Base-by-base conservation (phyloP, 2,888 invertebrate genomes). In the Stenotaenia linearis region DNA sequence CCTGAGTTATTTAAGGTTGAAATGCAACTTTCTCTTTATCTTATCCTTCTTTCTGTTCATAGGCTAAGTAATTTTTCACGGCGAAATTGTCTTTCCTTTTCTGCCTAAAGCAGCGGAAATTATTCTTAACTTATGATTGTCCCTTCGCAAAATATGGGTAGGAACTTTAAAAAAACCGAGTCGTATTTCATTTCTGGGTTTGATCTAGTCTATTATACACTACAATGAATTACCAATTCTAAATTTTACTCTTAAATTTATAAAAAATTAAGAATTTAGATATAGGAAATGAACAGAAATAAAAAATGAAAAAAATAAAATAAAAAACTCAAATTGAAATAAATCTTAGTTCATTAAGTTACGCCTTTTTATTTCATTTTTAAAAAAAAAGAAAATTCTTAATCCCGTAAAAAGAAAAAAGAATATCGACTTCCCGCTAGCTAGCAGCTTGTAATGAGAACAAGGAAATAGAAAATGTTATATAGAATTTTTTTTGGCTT, bases 1-100 rank as follows among this genome's bases (percentile, higher is more conserved):
- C 76, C 32, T 78, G 78, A 78, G 56, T 78, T 78, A 32, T 30
- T 50, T 56, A 61, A 28, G 69, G 32, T 78, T 78, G n/a, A 78
- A 56, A 61, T 56, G 78, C 78, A 78, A 56, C 56, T 78, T 61
- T 69, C 18, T 75, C 76, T 75, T 75, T 75, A 15, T 75, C 37
- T 75, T 61, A n/a, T 30, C 69, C 77, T 35, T 10, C 25, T 69
- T 69, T 25, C 28, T 25, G 23, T 69, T 28, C 69, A 28, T 10
- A 23, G n/a, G 23, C 69, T 69, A 69, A 28, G 25, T 12, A 25
- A 69, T 69, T 69, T 69, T 69, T 69, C 69, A 28, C 69, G 69
- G 69, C 15, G 25, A 69, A 69, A 69, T 28, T 23, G 28, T 28
- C 69, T 69, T 69, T 28, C 28, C 69, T 28, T 69, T 69, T 69